Percentiles rank a stretch among this genome's conserved stretches.
Conservation (phyloP, 2,797 vertebrate species). For the Crenuchus spilurus region DNA sequence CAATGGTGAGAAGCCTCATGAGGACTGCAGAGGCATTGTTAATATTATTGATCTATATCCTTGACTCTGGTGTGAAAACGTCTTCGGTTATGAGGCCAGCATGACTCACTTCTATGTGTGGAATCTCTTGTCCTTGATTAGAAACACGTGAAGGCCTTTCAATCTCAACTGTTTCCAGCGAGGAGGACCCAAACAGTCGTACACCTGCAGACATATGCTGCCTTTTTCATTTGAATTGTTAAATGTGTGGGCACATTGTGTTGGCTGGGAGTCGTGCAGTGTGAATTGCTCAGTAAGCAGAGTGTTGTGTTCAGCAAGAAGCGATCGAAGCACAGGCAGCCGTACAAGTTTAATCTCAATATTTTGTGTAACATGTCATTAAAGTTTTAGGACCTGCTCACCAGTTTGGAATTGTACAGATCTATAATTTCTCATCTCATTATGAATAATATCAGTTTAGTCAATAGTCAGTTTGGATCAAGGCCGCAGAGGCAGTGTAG, state of each 20-base stretch:
- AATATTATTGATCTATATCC: slow-evolving; percentile 57
- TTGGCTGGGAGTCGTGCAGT: neutral
- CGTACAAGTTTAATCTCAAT: slow-evolving; percentile 6
- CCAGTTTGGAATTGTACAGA: neutral
- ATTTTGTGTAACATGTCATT: neutral
- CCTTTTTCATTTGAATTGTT: slow-evolving; percentile 1
- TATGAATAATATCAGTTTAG: neutral
- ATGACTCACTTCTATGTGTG: slow-evolving; percentile 42
- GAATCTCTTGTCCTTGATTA: slow-evolving; percentile 42
- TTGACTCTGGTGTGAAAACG: slow-evolving; percentile 53
- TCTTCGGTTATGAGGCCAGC: slow-evolving; percentile 50
- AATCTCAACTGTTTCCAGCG: slow-evolving; percentile 13
- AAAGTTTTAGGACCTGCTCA: neutral
- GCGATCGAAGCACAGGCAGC: neutral
- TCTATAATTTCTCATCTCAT: neutral
- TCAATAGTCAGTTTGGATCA: neutral
- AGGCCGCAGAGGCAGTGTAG: neutral
- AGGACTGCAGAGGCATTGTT: slow-evolving; percentile 52
- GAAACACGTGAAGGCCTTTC: slow-evolving; percentile 35
- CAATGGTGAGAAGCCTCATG: slow-evolving; percentile 38
- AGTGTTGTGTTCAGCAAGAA: neutral
- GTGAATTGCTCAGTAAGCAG: neutral
- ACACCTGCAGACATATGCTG: neutral
- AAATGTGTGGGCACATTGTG: slow-evolving; percentile 6
- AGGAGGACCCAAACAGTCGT: slow-evolving; percentile 14